Conservation (phyloP, 1,140 invertebrate genomes). For the Pinna nobilis region DNA sequence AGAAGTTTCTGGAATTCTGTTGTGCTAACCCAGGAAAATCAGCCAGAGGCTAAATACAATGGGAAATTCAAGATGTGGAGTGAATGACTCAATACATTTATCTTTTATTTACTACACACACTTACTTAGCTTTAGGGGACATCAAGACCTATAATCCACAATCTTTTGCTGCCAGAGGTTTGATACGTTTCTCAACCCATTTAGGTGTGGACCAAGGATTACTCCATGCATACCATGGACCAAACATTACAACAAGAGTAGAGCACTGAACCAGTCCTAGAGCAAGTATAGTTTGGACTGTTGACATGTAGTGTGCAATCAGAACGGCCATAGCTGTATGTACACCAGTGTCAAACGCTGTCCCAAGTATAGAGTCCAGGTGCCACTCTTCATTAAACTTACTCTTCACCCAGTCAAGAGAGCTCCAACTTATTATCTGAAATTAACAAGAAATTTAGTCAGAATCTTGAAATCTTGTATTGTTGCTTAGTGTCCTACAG, state of each 20-base stretch:
- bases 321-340: slow-evolving; percentile 54
- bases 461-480: no score
- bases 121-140: no score
- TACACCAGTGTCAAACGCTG: slow-evolving; percentile 61
- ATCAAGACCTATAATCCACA: no score
- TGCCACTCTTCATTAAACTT: slow-evolving; percentile 45
- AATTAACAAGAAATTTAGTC: slow-evolving; percentile 10
- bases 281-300: slow-evolving; percentile 44
- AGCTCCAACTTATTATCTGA: slow-evolving; percentile 69
- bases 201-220: slow-evolving; percentile 49
- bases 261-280: slow-evolving; percentile 44
- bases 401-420: slow-evolving; percentile 60
- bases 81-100: no score
- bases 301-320: slow-evolving; percentile 48
- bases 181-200: slow-evolving; percentile 60
- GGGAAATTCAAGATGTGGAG: no score
- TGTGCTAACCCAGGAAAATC: no score
- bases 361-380: slow-evolving; percentile 59
- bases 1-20: no score
- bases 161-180: slow-evolving; percentile 23
- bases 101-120: no score
- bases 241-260: slow-evolving; percentile 48
- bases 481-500: no score
- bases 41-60: no score
- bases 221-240: slow-evolving; percentile 61